Conservation (phyloP, 2,113 vertebrate genomes). For the Pollachius pollachius region DNA sequence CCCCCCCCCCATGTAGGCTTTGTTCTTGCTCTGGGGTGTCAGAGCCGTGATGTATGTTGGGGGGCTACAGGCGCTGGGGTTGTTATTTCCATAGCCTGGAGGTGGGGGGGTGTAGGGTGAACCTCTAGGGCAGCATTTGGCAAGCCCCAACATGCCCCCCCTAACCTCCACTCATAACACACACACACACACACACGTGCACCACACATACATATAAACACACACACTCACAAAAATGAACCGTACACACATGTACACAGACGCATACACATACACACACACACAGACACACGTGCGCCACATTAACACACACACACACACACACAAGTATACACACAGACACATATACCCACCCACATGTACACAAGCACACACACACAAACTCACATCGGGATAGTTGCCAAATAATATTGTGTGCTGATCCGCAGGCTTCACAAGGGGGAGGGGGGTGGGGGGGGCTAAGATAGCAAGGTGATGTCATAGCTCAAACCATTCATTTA, state of each 20-base stretch:
- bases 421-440: neutral
- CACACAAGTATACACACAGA: neutral
- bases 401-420: slow-evolving; percentile 8
- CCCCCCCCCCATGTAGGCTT: neutral
- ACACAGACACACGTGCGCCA: neutral
- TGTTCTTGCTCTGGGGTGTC: slow-evolving; percentile 1
- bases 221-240: neutral
- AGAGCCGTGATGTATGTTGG: neutral
- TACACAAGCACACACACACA: neutral
- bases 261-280: neutral
- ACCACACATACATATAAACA: neutral
- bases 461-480: slow-evolving; percentile 2
- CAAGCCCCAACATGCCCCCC: slow-evolving; percentile 34
- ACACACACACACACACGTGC: neutral
- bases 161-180: neutral
- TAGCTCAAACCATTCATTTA: neutral
- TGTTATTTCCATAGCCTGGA: slow-evolving; percentile 27
- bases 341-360: neutral
- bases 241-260: neutral
- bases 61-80: neutral
- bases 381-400: neutral
- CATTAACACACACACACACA: neutral
- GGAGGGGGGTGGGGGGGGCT: neutral
- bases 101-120: slow-evolving; percentile 3
- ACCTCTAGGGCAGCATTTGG: slow-evolving; percentile 16